Evolutionary conservation across 2,888 invertebrate genomes (phyloP), one percentile per base, ranked within the genome.

Genomic region (Andrena trimmerana): DNA sequence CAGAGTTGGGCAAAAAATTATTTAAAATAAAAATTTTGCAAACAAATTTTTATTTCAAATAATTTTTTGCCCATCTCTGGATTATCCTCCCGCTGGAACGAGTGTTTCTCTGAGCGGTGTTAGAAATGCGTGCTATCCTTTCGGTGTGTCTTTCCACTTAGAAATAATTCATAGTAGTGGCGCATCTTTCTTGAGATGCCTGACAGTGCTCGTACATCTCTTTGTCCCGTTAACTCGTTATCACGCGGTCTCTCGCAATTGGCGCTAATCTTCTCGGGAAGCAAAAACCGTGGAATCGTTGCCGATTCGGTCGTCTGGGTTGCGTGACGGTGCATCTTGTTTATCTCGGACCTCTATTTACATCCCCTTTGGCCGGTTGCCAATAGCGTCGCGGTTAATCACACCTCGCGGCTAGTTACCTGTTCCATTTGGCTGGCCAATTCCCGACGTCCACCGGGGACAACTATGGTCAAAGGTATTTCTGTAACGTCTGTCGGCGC

Each of bases 401-500:
- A 2, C 50, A 48, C n/a, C 42, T 54, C 16, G 31, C 54, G 33
- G 24, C 33, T 4, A n/a, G 63, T 78, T 66, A 60, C 69, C 79
- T 66, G 77, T 68, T 76, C 48, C 48, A 68, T 67, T 76, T 42
- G 76, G 27, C 13, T 76, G 52, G n/a, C n/a, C 52, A 48, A 54
- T 66, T 29, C 20, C 31, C 62, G 54, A 24, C 71, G 80, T 78
- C 60, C 33, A 29, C 16, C 75, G 68, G n/a, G 20, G 36, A 81
- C 72, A 10, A 31, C 62, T 81, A 81, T 80, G 80, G 72, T 63
- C 81, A 68, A 63, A 36, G 72, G 81, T 80, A 83, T 83, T 81
- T 75, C 76, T 59, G 71, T 71, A 69, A 72, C 63, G 66, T 81
- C 63, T 81, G 27, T 66, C 52, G 48, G 5, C 54, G 57, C 48